Conservation (phyloP, 2,888 invertebrate species). For the Epirrhoe tristata region DNA sequence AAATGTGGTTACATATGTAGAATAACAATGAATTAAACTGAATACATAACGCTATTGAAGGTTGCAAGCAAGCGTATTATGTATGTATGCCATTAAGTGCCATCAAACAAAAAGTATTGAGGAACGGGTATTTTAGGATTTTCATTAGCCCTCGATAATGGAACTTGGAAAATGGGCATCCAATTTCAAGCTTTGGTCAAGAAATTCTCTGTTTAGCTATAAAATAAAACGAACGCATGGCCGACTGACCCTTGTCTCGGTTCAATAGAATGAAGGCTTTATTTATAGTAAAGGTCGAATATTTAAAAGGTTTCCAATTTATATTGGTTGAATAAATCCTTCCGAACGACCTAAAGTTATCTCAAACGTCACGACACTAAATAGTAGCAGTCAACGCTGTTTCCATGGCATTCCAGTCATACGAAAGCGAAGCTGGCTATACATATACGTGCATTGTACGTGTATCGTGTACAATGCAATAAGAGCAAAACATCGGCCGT, state of each 20-base stretch:
- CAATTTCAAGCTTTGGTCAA: neutral
- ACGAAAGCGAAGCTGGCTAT: constrained; percentile 33
- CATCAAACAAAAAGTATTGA: neutral
- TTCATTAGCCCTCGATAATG: neutral
- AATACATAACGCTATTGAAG: constrained; percentile 1
- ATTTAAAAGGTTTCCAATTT: constrained; percentile 10
- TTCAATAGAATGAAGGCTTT: constrained; percentile 16
- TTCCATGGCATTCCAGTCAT: constrained; percentile 33
- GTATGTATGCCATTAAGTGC: neutral
- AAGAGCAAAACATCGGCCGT: constrained; percentile 58
- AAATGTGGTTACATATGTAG: constrained; percentile 23
- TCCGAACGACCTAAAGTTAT: constrained; percentile 2
- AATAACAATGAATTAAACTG: constrained; percentile 39
- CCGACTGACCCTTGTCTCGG: constrained; percentile 21
- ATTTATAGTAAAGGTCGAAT: constrained; percentile 24
- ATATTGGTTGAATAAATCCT: constrained; percentile 18
- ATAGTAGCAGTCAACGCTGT: constrained; percentile 37
- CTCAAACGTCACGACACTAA: constrained; percentile 5
- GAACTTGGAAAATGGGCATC: neutral
- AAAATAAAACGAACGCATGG: constrained; percentile 18
- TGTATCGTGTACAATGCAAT: constrained; percentile 49
- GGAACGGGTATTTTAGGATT: neutral
- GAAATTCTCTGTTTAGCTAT: neutral
- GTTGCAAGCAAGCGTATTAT: no score
- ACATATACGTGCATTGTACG: constrained; percentile 19